phyloP scores from a whole-genome alignment of 23 tunicate species.

The Pegea sp. region DNA sequence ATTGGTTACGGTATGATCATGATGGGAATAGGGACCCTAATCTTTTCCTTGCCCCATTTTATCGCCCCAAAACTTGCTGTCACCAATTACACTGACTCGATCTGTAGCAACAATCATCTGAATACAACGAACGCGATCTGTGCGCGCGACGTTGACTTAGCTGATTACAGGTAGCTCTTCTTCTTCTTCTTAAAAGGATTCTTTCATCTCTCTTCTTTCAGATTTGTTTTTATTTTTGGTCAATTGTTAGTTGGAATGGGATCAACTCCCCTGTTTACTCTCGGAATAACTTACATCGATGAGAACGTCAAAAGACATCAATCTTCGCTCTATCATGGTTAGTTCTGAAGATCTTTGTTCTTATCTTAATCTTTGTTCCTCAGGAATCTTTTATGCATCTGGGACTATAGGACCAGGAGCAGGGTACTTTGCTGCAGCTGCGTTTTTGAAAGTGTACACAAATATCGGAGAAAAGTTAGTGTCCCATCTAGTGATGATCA shows the following conservation, averaged over 20 bases:
- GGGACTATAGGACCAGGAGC: conserved; percentile 17
- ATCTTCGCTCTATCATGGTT: conserved; percentile 11
- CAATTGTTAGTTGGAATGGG: conserved; percentile 10
- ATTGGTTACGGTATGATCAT: conserved; percentile 13
- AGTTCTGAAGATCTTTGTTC: background rate
- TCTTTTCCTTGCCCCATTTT: conserved; percentile 13
- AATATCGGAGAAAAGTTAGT: conserved; percentile 8
- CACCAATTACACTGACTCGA: too few species aligned
- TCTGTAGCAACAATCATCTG: background rate
- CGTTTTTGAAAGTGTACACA: conserved; percentile 10
- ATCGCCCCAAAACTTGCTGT: too few species aligned
- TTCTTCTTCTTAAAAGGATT: background rate
- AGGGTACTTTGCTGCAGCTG: conserved; percentile 7
- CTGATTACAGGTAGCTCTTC: background rate
- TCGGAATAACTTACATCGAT: conserved; percentile 15
- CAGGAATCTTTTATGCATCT: conserved; percentile 12
- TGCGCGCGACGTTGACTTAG: background rate
- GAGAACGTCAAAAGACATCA: conserved; percentile 12
- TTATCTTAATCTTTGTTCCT: too few species aligned
- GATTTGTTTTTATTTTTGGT: conserved; percentile 11
- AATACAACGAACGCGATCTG: background rate
- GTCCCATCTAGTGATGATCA: background rate
- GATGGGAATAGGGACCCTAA: conserved; percentile 11
- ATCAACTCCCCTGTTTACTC: conserved; percentile 15
- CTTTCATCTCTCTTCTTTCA: background rate